These are phyloP conservation scores for Pontoporia blainvillei DNA, from an alignment of 2,113 vertebrate species.

Conservation along the genomic window DNA sequence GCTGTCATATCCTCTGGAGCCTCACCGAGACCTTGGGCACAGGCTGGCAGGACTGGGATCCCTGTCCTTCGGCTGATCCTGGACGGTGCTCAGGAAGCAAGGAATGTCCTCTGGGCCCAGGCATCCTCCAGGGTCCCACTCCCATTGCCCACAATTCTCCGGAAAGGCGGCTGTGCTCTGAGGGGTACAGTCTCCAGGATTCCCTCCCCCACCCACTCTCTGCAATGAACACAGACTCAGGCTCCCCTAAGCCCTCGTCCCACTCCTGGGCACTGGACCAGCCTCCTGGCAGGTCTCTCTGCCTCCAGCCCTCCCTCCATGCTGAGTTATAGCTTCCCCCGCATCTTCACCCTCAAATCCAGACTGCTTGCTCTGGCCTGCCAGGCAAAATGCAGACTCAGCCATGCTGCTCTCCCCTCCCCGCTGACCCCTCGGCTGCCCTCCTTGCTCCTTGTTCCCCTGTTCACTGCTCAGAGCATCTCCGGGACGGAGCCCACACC, in stretches of 20 bases:
- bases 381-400: background rate
- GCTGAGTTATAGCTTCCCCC: background rate
- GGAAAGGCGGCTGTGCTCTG: background rate
- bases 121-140: accelerated
- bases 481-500: background rate
- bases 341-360: background rate
- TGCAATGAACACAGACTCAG: background rate
- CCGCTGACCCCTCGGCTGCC: accelerated
- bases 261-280: too few species aligned
- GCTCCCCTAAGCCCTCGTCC: background rate
- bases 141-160: background rate
- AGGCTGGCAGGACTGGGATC: background rate
- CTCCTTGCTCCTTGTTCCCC: accelerated
- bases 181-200: accelerated
- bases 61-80: background rate
- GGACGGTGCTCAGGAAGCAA: background rate
- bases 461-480: background rate
- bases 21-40: background rate
- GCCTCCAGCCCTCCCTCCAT: background rate
- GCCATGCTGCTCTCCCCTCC: background rate
- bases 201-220: accelerated
- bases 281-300: background rate
- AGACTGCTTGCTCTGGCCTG: background rate
- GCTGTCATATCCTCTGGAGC: background rate
- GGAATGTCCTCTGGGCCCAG: background rate